Base-by-base conservation (phyloP, 1,140 invertebrate genomes). In the Condylostylus longicornis region DNA sequence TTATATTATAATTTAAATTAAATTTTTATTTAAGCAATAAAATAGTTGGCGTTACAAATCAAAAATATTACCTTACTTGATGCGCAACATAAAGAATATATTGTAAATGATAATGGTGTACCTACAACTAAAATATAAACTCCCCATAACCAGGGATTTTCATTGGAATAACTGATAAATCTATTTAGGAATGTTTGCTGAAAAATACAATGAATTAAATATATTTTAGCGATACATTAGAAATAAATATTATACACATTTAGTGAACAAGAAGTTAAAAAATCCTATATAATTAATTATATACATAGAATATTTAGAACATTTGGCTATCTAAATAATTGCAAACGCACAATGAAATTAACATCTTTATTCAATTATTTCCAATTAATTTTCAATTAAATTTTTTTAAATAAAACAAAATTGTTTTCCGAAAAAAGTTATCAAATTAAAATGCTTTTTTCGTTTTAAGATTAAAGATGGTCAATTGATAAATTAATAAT, bases 71-170 rank as follows among this genome's bases (percentile, higher is more conserved):
- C 65, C 66, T 69, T 60, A 43, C 64, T 63, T 33, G 73, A 68
- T 48, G 70, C 74, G 71, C 82, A 91, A 67, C 80, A 93, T 51
- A 77, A 75, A 33, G 74, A 68, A 61, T 87, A 78, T 44, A 93
- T 70, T 45, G 86, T 58, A 43, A 87, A 67, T 45, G 83, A 69
- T 42, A 82, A 63, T 21, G 87, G 76, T 35, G 94, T 59, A 43
- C 81, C 80, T 59, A 83, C 65, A 36, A 77, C 72, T 39, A 94
- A 57, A 46, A 94, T 71, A 62, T 89, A 87, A 35, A 85, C 71
- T 35, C 74, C 82, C 79, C 84, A 94, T 41, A 93, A 70, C 80
- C 87, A 90, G 20, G 93, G 91, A 55, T 88, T 73, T 38, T 86
- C 79, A 47, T 85, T 81, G 40, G 85, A 84, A 47, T 80, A 82